These are phyloP conservation scores for Cardinalis cardinalis DNA, from an alignment of 2,113 vertebrate species.

Conservation along the genomic window DNA sequence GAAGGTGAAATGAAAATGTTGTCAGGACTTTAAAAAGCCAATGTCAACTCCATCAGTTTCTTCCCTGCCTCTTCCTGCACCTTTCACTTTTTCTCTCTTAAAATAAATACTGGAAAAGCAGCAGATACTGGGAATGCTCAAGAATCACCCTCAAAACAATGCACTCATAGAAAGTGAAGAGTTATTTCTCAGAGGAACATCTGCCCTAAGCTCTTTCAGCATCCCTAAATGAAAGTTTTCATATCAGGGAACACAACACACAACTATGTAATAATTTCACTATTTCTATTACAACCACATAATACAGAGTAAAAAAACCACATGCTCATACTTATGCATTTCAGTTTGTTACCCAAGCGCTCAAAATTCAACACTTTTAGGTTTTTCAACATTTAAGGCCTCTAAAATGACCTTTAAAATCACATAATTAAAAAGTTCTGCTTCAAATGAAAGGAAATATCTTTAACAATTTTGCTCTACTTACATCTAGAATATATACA, in stretches of 20 bases:
- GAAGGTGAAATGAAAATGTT: not conserved
- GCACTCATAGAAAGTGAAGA: not conserved
- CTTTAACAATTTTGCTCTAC: not conserved
- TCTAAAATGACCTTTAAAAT: not conserved
- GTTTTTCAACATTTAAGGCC: not conserved
- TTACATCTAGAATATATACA: accelerated
- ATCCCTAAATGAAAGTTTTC: not conserved
- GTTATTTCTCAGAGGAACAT: not conserved
- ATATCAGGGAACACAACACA: not conserved
- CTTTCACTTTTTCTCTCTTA: not conserved
- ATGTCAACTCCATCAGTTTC: not conserved
- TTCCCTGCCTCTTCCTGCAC: not conserved
- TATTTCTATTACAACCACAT: not conserved
- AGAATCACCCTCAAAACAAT: not conserved
- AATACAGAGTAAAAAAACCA: not conserved
- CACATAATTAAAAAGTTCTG: not conserved
- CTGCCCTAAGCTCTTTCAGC: not conserved
- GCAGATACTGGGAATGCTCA: not conserved
- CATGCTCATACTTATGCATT: not conserved
- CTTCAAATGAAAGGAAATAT: not conserved
- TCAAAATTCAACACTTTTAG: not conserved
- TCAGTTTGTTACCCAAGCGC: too few species aligned
- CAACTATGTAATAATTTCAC: not conserved
- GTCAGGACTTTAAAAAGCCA: not conserved
- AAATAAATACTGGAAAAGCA: not conserved